phyloP scores from a whole-genome alignment of 2,797 vertebrate genomes.

The Fistularia tabacaria region DNA sequence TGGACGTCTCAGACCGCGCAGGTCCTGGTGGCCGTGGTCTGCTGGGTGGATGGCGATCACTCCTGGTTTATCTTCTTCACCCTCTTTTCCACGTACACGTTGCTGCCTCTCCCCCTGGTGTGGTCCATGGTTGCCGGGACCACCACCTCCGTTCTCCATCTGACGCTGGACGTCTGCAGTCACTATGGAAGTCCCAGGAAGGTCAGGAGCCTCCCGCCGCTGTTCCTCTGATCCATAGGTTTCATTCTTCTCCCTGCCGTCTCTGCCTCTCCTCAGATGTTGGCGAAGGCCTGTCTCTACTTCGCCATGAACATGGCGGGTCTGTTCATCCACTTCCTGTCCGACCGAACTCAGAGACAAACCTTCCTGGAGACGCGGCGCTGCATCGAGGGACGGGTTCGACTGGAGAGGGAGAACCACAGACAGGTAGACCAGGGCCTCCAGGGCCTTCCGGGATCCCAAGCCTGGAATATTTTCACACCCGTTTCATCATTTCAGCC shows the following conservation, averaged over 20 bases:
- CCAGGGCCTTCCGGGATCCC: too few relatives aligned
- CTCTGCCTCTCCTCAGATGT: conserved; percentile 18
- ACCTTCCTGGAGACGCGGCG: conserved; percentile 42
- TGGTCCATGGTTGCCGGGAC: conserved; percentile 60
- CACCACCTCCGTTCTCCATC: conserved; percentile 52
- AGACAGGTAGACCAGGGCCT: conserved; percentile 22
- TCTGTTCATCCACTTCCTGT: conserved; percentile 48
- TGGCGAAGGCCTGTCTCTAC: conserved; percentile 30
- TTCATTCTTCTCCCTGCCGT: neutral
- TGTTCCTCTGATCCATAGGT: too few relatives aligned
- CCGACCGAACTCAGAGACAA: conserved; percentile 39
- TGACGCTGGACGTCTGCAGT: conserved; percentile 43
- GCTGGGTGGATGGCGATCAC: conserved; percentile 53
- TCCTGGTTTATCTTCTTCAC: conserved; percentile 70
- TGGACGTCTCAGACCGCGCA: conserved; percentile 66
- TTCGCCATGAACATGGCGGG: conserved; percentile 42
- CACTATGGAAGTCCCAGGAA: conserved; percentile 28
- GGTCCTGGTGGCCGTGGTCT: conserved; percentile 44
- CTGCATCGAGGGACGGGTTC: conserved; percentile 46
- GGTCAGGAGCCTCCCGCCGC: neutral
- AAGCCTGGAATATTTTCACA: too few relatives aligned
- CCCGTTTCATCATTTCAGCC: too few relatives aligned
- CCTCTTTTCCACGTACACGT: conserved; percentile 63
- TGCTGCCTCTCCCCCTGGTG: conserved; percentile 62
- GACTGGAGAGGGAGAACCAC: conserved; percentile 47